Conservation (phyloP, 2,888 invertebrate genomes). For the Notocelia uddmanniana region DNA sequence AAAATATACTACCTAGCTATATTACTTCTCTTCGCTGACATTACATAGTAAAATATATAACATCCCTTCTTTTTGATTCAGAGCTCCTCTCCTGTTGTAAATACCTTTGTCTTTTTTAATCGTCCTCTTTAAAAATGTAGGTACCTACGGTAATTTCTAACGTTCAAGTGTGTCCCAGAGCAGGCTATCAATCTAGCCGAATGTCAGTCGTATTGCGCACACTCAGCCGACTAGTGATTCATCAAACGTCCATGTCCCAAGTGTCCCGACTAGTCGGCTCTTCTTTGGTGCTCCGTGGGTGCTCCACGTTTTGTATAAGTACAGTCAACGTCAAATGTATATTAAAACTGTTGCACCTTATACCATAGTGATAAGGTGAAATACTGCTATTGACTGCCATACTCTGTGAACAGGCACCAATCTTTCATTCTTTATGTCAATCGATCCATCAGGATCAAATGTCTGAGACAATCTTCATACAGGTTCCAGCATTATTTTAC, state of each 20-base stretch:
- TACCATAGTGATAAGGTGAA: no score
- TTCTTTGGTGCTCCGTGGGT: slow-evolving; percentile 1
- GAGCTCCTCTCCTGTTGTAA: neutral
- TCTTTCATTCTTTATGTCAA: neutral
- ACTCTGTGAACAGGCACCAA: no score
- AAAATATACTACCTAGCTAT: no score
- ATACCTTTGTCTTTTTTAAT: neutral
- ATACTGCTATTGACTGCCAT: no score
- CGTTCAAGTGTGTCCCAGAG: slow-evolving; percentile 4
- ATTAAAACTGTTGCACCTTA: no score
- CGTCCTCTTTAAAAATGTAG: neutral
- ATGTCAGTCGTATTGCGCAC: slow-evolving; percentile 17
- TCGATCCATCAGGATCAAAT: slow-evolving; percentile 6
- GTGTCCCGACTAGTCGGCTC: slow-evolving; percentile 2
- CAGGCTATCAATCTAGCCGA: slow-evolving; percentile 17
- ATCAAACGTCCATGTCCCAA: slow-evolving; percentile 20
- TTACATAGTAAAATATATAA: neutral
- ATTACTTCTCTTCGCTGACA: neutral
- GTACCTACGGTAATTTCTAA: slow-evolving; percentile 15
- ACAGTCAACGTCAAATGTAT: no score
- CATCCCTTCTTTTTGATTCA: neutral
- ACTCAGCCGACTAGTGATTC: slow-evolving; percentile 6
- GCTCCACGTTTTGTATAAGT: slow-evolving; percentile 4
- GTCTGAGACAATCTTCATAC: neutral
- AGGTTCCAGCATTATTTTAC: neutral